Percentiles rank a stretch among this genome's conserved stretches.
These are phyloP conservation scores for Diceros bicornis DNA, from an alignment of 2,797 vertebrate species.

Conservation along the genomic window DNA sequence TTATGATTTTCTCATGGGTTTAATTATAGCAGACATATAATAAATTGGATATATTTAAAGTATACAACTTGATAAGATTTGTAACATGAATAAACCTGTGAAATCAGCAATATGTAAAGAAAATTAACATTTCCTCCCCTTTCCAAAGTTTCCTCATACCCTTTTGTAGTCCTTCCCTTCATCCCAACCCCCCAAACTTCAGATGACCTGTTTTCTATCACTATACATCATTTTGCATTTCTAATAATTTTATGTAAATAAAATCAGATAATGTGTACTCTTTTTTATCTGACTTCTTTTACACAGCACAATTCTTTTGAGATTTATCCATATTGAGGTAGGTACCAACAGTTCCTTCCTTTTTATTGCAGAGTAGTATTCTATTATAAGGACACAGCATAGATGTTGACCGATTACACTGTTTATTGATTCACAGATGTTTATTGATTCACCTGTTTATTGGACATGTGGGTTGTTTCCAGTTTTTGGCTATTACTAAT, in stretches of 20 bases:
- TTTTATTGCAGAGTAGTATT: background rate
- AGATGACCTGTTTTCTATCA: background rate
- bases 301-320: background rate
- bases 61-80: background rate
- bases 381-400: background rate
- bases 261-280: background rate
- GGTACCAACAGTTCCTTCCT: background rate
- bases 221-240: background rate
- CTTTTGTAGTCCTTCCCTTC: background rate
- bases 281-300: background rate
- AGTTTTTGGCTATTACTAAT: background rate
- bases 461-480: background rate
- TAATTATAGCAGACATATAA: background rate
- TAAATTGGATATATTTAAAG: background rate
- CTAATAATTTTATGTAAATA: background rate
- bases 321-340: background rate
- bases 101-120: background rate
- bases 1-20: background rate
- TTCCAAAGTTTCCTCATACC: background rate
- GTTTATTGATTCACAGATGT: background rate
- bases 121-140: background rate
- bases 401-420: background rate
- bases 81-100: background rate
- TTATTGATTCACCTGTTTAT: background rate
- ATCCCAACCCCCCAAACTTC: background rate